Base-by-base conservation (phyloP, 2,888 invertebrate species). In the Sphecodes monilicornis region DNA sequence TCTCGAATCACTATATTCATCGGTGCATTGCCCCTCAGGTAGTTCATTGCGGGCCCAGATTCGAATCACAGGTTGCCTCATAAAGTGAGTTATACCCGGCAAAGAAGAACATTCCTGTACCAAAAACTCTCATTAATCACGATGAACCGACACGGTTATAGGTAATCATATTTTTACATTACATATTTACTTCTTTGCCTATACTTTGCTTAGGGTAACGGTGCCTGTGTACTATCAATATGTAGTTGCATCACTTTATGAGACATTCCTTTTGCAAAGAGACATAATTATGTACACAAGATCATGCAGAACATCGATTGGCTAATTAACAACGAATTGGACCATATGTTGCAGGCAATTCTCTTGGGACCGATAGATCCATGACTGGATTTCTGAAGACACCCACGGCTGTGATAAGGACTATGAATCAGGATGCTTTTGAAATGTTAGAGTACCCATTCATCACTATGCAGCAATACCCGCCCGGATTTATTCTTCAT, bases 391-490 rank as follows among this genome's bases (percentile, higher is more conserved):
- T 96, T 95, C 78, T 96, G 96, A 93, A 94, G 91, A 93, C 94
- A 73, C 94, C 94, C 71, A 94, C 94, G 60, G 96, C 96, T 73
- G 96, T 96, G 84, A 94, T 96, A 82, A 96, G 97, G 60, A 96
- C 97, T 0, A 96, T 97, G 95, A 97, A 97, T 93, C 97, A 97
- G 91, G 97, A 98, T 86, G 97, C 97, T 92, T 95, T 98, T 91
- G 98, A 98, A 87, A 97, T 98, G 97, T 95, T 98, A 93, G 99
- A 99, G 93, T 99, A 98, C 95, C 99, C 99, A 0, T 99, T 99
- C 94, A 96, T 99, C 76, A 99, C 99, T 0, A 97, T 99, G 96
- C 96, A 97, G 0, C 97, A 97, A 91, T 98, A 98, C 95, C 99
- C 99, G 10, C 95, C 97, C 0, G 98, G 98, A 18, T 98, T 99